These are phyloP conservation scores for Mesaphorura yosii DNA, from an alignment of 1,140 invertebrate genomes.

Conservation along the genomic window DNA sequence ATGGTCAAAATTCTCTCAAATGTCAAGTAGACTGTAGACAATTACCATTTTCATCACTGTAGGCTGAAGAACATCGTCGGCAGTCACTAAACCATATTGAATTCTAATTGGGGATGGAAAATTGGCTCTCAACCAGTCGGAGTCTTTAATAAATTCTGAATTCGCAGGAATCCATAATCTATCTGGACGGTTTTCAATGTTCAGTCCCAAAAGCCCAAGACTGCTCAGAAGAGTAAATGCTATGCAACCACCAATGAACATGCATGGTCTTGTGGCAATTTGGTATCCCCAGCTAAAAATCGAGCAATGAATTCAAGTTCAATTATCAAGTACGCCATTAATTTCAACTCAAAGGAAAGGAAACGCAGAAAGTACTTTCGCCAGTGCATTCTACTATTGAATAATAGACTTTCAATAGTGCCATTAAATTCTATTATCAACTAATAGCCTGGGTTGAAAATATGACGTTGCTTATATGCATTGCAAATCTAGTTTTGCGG, in stretches of 20 bases:
- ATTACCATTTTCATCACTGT: constrained; percentile 38
- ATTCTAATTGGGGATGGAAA: constrained; percentile 23
- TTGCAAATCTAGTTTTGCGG: no score
- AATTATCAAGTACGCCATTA: no score
- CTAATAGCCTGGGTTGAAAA: no score
- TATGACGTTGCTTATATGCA: no score
- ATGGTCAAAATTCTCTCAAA: neutral
- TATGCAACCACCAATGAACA: constrained; percentile 43
- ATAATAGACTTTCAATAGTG: no score
- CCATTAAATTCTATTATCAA: no score
- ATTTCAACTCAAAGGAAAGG: no score
- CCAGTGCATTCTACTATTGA: no score
- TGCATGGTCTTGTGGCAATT: constrained; percentile 39
- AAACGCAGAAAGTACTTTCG: no score
- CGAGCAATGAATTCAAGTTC: no score
- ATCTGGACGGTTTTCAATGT: constrained; percentile 20
- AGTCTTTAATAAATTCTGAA: constrained; percentile 16
- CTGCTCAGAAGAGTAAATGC: constrained; percentile 38
- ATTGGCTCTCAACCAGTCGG: constrained; percentile 22
- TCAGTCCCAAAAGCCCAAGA: constrained; percentile 21
- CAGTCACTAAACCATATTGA: constrained; percentile 35
- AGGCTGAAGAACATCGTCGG: constrained; percentile 39
- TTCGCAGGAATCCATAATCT: constrained; percentile 23
- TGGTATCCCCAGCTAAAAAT: constrained; percentile 32
- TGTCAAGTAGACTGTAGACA: no score